phyloP scores from a whole-genome alignment of 2,797 vertebrate genomes.

The Poecilia gillii region DNA sequence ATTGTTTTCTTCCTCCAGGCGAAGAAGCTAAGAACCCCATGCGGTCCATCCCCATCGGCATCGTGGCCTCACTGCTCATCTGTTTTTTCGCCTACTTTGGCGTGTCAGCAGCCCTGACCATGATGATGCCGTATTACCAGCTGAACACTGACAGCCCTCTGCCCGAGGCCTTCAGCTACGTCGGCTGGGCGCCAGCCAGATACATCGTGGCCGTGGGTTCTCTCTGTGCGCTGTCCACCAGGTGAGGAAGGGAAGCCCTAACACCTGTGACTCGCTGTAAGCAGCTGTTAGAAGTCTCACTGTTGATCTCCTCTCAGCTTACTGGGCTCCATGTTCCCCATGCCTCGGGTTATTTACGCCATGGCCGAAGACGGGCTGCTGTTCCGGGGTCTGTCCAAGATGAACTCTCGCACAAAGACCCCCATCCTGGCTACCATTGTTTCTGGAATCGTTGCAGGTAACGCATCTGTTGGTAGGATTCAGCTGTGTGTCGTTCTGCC shows the following conservation, averaged over 20 bases:
- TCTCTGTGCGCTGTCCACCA: slow-evolving; percentile 95
- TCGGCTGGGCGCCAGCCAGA: slow-evolving; percentile 89
- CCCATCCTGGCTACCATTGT: slow-evolving; percentile 89
- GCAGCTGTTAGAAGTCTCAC: background rate
- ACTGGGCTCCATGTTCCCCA: slow-evolving; percentile 97
- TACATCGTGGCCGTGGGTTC: slow-evolving; percentile 93
- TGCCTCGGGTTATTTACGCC: slow-evolving; percentile 96
- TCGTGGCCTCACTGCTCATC: slow-evolving; percentile 92
- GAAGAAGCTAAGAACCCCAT: slow-evolving; percentile 96
- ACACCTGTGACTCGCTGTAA: background rate
- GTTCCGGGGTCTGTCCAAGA: slow-evolving; percentile 85
- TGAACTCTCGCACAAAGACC: slow-evolving; percentile 88
- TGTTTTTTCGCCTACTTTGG: slow-evolving; percentile 96
- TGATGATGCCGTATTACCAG: slow-evolving; percentile 96
- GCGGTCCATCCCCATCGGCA: slow-evolving; percentile 92
- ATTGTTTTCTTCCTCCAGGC: slow-evolving; percentile 75
- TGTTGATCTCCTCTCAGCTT: slow-evolving; percentile 76
- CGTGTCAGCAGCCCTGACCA: slow-evolving; percentile 92
- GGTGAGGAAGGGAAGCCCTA: slow-evolving; percentile 73
- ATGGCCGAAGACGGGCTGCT: slow-evolving; percentile 97
- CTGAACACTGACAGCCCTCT: slow-evolving; percentile 89
- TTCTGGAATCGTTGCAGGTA: slow-evolving; percentile 90
- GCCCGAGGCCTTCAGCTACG: slow-evolving; percentile 88
- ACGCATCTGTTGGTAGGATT: background rate
- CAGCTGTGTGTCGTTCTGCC: background rate